Conservation (phyloP, 2,797 vertebrate species). For the Poecilia gillii region DNA sequence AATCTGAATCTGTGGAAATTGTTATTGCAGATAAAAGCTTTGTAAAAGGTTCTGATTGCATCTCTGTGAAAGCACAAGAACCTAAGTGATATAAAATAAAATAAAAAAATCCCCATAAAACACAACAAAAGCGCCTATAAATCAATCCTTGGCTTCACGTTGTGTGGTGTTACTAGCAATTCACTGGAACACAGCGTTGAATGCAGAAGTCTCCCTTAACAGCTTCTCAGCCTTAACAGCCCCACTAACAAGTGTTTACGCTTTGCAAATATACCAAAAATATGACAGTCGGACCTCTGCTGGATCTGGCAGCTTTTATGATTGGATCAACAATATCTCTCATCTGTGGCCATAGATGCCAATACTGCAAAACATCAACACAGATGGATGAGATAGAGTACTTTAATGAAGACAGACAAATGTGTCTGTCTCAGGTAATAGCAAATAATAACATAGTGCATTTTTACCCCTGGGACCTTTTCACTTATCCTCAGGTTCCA, state of each 20-base stretch:
- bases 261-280: constrained; percentile 43
- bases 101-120: constrained; percentile 21
- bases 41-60: not conserved
- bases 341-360: constrained; percentile 48
- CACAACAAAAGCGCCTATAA: constrained; percentile 18
- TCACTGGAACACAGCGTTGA: constrained; percentile 39
- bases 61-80: not conserved
- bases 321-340: constrained; percentile 50
- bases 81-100: constrained; percentile 23
- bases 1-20: not conserved
- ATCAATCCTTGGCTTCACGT: constrained; percentile 20
- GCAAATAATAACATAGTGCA: not conserved
- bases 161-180: constrained; percentile 35
- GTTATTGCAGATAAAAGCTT: not conserved
- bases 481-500: not conserved
- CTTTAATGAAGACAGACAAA: constrained; percentile 26
- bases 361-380: constrained; percentile 47
- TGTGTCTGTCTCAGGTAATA: constrained; percentile 40
- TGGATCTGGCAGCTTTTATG: constrained; percentile 58
- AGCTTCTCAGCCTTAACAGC: constrained; percentile 34
- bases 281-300: constrained; percentile 52
- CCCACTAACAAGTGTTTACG: constrained; percentile 45
- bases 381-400: constrained; percentile 44
- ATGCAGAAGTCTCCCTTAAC: constrained; percentile 23
- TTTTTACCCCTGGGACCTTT: not conserved